Evolutionary conservation across 2,797 vertebrate genomes (phyloP), one percentile per base, ranked within the genome.

Genomic region (Gouania willdenowi): DNA sequence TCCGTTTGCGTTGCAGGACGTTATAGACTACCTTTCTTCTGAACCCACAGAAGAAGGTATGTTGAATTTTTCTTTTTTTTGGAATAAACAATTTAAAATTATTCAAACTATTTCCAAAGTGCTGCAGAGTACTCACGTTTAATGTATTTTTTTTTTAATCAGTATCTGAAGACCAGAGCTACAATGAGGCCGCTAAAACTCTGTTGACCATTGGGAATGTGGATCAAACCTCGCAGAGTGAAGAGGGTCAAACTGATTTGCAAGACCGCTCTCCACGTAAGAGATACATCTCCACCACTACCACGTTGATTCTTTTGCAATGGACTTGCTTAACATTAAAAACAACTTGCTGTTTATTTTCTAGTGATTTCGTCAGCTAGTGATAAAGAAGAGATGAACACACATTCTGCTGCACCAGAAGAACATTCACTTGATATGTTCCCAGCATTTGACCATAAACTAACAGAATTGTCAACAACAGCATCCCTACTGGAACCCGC

Each of bases 161-260:
- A 88, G 83, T 49, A 8, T 75, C 75, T 45, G 77, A 73, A 25
- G 65, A 84, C 0, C 87, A 93, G 47, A 91, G 92, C 82, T 94
- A 92, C 68, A 84, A 92, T 1, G 93, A 97, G 79, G 95, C 95
- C 15, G 95, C 95, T 38, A 90, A 93, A 71, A 92, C 94, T 12
- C 87, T 98, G 50, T 79, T 98, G 70, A 88, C 94, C 49, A 95
- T 98, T 31, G 82, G 94, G 56, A 89, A 88, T 67, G 66, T 87
- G 15, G 60, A 70, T 54, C 86, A 91, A 31, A 68, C 75, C 4
- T 18, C 40, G 7, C 55, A 63, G 24, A 56, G n/a, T 36, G 27
- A 62, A 20, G 19, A 20, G 6, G 3, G n/a, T n/a, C n/a, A n/a
- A 46, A 16, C 4, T 4, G 5, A 17, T 4, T 3, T 3, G 2